phyloP scores from a whole-genome alignment of 2,888 invertebrate species.

The Apodemia duryi region DNA sequence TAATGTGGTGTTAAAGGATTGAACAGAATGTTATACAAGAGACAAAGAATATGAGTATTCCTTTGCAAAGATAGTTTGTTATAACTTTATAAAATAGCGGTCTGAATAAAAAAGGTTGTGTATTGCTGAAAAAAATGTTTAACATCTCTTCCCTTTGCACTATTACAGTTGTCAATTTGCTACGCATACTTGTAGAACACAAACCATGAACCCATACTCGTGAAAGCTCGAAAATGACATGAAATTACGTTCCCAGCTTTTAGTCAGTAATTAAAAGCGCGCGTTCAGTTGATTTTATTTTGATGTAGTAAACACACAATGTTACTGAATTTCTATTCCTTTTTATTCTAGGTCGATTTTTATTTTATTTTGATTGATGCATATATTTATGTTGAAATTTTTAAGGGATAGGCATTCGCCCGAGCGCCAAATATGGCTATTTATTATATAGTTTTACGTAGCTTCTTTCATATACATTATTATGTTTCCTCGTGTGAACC shows the following conservation, averaged over 20 bases:
- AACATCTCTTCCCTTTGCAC: too few species aligned
- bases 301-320: background rate
- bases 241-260: conserved; percentile 26
- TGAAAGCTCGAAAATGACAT: conserved; percentile 2
- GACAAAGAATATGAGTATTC: too few species aligned
- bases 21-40: too few species aligned
- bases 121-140: background rate
- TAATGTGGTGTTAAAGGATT: too few species aligned
- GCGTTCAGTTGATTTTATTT: conserved; percentile 23
- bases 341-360: background rate
- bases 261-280: conserved; percentile 31
- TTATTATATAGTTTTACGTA: too few species aligned
- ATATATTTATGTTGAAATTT: background rate
- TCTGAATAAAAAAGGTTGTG: background rate
- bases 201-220: background rate
- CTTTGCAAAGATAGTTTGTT: too few species aligned
- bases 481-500: too few species aligned
- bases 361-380: background rate
- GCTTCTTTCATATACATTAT: too few species aligned
- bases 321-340: background rate
- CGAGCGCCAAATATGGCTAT: too few species aligned
- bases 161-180: background rate
- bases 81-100: too few species aligned
- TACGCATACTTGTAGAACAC: background rate
- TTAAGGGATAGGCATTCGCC: too few species aligned